Evolutionary conservation across 2,797 vertebrate species (phyloP).

Genomic region (Eremophila alpestris): DNA sequence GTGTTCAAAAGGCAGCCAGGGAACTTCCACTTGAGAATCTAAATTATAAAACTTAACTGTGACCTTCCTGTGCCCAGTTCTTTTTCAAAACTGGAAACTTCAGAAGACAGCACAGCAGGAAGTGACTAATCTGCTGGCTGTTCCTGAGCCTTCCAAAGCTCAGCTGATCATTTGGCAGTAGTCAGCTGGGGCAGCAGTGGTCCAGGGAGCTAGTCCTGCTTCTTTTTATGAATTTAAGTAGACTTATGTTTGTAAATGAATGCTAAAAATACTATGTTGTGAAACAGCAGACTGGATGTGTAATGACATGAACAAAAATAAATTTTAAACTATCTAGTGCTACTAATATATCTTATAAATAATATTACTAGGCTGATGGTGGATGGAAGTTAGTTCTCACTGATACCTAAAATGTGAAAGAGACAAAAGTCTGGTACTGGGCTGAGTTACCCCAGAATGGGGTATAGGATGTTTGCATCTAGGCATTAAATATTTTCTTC

Average conservation of each 20-base stretch:
- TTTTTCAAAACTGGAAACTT: not conserved
- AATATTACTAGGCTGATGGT: not conserved
- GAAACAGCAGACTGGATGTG: not conserved
- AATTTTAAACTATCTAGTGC: not conserved
- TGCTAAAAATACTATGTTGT: not conserved
- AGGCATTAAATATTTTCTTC: not conserved
- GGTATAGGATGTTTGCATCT: not conserved
- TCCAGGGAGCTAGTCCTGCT: not conserved
- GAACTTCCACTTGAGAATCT: not conserved
- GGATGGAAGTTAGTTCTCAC: not conserved
- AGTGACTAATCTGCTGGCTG: not conserved
- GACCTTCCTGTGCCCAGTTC: not conserved
- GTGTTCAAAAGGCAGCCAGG: not conserved
- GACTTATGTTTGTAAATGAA: not conserved
- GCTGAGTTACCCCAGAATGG: not conserved
- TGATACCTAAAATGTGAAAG: not conserved
- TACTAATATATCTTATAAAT: not conserved
- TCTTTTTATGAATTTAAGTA: not conserved
- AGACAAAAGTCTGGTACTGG: not conserved
- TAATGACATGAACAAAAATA: not conserved
- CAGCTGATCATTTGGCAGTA: not conserved
- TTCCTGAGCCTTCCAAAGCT: not conserved
- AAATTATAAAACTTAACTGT: not conserved
- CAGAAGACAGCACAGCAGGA: not conserved
- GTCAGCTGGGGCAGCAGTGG: not conserved